A percentile compares a stretch with the other conserved stretches of the same genome.
Conservation (phyloP, 2,113 vertebrate genomes). For the Oreocharis arfaki region DNA sequence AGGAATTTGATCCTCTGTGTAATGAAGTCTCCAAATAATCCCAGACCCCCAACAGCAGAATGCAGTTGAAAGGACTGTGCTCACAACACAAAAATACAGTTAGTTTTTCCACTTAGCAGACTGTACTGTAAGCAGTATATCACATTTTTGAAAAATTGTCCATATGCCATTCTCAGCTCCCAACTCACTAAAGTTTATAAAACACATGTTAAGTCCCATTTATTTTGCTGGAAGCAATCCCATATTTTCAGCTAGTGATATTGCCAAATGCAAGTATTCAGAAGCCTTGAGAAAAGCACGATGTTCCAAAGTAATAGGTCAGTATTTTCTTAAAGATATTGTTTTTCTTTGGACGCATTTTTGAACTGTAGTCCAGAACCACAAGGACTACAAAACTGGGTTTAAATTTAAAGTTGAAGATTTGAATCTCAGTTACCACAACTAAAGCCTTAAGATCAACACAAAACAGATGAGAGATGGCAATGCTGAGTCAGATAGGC, state of each 20-base stretch:
- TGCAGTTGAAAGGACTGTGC: not conserved
- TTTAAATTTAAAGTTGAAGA: not conserved
- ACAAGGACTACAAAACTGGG: not conserved
- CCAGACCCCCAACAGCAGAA: not conserved
- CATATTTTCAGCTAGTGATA: not conserved
- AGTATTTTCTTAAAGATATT: not conserved
- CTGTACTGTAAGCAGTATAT: not conserved
- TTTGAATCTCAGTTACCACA: not conserved
- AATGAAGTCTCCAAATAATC: not conserved
- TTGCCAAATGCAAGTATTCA: not conserved
- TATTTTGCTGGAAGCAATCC: not conserved
- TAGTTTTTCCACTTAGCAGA: not conserved
- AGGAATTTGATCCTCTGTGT: not conserved
- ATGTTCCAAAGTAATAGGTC: not conserved
- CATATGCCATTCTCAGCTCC: not conserved
- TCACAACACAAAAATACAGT: not conserved
- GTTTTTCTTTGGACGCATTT: not conserved
- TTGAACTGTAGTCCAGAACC: not conserved
- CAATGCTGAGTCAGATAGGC: not conserved
- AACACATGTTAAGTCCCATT: not conserved
- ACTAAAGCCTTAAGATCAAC: constrained; percentile 9
- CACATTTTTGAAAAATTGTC: not conserved
- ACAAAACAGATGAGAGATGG: constrained; percentile 21
- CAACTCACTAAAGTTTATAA: not conserved
- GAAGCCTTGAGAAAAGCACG: not conserved